Percentiles rank a stretch among this genome's conserved stretches.
These are phyloP conservation scores for Epizoanthus ramosus DNA, from an alignment of 92 coral and sea anemone genomes.

Conservation along the genomic window DNA sequence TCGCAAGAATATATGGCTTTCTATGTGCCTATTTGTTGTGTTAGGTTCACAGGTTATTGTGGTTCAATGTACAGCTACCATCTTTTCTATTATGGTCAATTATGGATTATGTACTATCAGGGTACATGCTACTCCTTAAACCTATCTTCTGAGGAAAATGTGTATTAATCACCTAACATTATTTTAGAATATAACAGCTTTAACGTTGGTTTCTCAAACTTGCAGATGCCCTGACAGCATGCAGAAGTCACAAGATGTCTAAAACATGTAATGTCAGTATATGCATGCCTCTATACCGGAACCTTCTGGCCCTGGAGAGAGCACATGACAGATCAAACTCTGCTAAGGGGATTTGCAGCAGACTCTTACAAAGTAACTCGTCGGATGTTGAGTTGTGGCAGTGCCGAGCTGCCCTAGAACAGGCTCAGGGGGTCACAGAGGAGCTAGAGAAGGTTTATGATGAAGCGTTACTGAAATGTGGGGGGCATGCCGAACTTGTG, in stretches of 20 bases:
- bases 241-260: constrained; percentile 52
- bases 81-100: no score
- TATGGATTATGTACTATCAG: no score
- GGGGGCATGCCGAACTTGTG: constrained; percentile 71
- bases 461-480: constrained; percentile 71
- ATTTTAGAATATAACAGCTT: no score
- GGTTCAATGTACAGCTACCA: no score
- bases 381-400: constrained; percentile 77
- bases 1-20: no score
- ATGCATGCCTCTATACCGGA: constrained; percentile 88
- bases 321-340: constrained; percentile 82
- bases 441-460: constrained; percentile 58
- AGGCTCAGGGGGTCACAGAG: constrained; percentile 48
- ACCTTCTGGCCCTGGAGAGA: constrained; percentile 88
- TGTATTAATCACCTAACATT: no score
- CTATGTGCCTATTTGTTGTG: no score
- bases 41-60: no score
- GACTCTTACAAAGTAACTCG: constrained; percentile 74
- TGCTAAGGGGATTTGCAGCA: constrained; percentile 88
- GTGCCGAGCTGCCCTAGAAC: constrained; percentile 83
- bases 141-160: no score
- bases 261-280: constrained; percentile 51
- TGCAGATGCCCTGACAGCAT: constrained; percentile 88
- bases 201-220: background rate
- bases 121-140: no score